These are phyloP conservation scores for Heliconius sara DNA, from an alignment of 2,888 invertebrate species.

Conservation along the genomic window DNA sequence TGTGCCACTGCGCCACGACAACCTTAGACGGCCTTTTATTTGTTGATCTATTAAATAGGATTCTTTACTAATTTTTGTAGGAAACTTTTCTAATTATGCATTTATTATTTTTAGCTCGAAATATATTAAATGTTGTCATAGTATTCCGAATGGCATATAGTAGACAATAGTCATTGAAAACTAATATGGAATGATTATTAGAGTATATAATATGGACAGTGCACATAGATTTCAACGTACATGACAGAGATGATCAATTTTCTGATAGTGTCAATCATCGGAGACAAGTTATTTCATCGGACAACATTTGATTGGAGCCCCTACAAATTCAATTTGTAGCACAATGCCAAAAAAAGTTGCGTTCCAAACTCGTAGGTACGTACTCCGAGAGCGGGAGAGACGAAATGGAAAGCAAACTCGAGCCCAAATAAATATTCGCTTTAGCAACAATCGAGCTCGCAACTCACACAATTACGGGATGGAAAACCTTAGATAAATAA, in stretches of 20 bases:
- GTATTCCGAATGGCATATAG: neutral
- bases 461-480: conserved; percentile 82
- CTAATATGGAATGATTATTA: neutral
- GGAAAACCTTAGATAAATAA: conserved; percentile 83
- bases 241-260: conserved; percentile 70
- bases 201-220: neutral
- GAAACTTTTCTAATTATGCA: neutral
- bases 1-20: no score
- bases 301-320: conserved; percentile 78
- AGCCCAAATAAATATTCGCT: conserved; percentile 83
- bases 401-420: conserved; percentile 73
- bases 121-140: no score
- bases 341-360: conserved; percentile 61
- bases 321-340: conserved; percentile 79
- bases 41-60: no score
- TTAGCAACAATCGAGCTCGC: conserved; percentile 79
- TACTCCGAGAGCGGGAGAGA: conserved; percentile 44
- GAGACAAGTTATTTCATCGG: conserved; percentile 75
- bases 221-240: neutral
- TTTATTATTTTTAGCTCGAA: no score
- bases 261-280: conserved; percentile 78
- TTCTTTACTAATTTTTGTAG: neutral
- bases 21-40: no score
- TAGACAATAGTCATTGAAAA: neutral
- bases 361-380: conserved; percentile 43